Conservation (phyloP, 2,888 invertebrate species). For the Arrhopalites spinosus region DNA sequence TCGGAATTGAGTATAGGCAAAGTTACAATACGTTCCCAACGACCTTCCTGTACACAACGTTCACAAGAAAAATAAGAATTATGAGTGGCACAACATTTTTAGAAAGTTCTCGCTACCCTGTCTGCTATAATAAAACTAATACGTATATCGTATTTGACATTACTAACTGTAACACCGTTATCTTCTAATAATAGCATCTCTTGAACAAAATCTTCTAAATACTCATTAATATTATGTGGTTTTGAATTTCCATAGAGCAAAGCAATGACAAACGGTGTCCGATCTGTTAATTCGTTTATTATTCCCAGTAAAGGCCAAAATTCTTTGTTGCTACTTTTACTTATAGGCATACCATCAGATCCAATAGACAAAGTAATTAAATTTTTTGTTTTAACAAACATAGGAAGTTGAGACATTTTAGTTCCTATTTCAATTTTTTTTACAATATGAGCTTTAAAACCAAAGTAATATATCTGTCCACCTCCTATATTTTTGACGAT, state of each 20-base stretch:
- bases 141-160: not conserved
- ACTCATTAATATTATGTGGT: too few relatives aligned
- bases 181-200: not conserved
- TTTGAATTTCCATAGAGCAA: too few relatives aligned
- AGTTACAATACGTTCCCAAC: not conserved
- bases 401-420: too few relatives aligned
- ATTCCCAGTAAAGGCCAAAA: too few relatives aligned
- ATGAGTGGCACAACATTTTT: not conserved
- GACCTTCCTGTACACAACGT: not conserved
- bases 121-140: not conserved
- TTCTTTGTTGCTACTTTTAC: not conserved
- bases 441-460: too few relatives aligned
- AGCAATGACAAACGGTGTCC: too few relatives aligned
- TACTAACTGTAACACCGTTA: not conserved
- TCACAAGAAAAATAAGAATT: not conserved
- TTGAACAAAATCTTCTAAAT: not conserved
- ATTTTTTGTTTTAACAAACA: too few relatives aligned
- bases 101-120: not conserved
- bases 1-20: not conserved
- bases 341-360: not conserved
- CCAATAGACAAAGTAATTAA: too few relatives aligned
- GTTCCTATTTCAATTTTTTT: too few relatives aligned
- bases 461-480: too few relatives aligned
- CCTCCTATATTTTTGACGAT: too few relatives aligned
- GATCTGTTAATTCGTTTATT: too few relatives aligned